Evolutionary conservation across 30 jellyfish, hydroid and myxozoan genomes (phyloP).

Genomic region (Hydractinia symbiolongicarpus): DNA sequence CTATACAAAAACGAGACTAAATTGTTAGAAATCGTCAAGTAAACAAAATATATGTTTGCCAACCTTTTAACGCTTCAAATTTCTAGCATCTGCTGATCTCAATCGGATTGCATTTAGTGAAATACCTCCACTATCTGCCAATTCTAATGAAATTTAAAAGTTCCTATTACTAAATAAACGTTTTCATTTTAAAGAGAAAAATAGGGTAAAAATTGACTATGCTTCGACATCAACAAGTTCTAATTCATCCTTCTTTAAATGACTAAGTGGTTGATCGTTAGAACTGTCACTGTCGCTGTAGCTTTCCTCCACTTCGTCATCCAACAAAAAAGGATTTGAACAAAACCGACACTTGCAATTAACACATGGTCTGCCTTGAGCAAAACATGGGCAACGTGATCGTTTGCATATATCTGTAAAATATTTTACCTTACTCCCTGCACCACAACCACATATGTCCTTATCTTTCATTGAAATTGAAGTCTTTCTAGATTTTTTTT

Average conservation of each 20-base stretch:
- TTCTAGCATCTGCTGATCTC: too few relatives aligned
- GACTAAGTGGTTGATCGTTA: not conserved
- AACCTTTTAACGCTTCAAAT: too few relatives aligned
- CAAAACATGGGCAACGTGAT: constrained; percentile 66
- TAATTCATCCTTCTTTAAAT: not conserved
- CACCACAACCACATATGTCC: constrained; percentile 67
- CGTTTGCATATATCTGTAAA: constrained; percentile 63
- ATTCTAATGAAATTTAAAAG: too few relatives aligned
- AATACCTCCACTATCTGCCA: too few relatives aligned
- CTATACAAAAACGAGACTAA: too few relatives aligned
- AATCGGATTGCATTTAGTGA: too few relatives aligned
- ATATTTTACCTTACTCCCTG: constrained; percentile 38
- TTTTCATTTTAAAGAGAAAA: too few relatives aligned
- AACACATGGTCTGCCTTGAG: constrained; percentile 76
- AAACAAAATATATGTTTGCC: too few relatives aligned
- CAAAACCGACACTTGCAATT: constrained; percentile 72
- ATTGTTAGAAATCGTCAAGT: too few relatives aligned
- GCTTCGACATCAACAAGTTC: constrained; percentile 20
- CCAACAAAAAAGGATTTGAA: constrained; percentile 54
- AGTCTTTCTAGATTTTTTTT: constrained; percentile 9
- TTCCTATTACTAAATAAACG: too few relatives aligned
- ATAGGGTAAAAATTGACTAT: not conserved
- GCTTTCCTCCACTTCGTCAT: constrained; percentile 24
- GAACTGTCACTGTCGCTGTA: constrained; percentile 14
- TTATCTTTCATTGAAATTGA: constrained; percentile 5